Conservation (phyloP, 1,140 invertebrate species). For the Formica exsecta region DNA sequence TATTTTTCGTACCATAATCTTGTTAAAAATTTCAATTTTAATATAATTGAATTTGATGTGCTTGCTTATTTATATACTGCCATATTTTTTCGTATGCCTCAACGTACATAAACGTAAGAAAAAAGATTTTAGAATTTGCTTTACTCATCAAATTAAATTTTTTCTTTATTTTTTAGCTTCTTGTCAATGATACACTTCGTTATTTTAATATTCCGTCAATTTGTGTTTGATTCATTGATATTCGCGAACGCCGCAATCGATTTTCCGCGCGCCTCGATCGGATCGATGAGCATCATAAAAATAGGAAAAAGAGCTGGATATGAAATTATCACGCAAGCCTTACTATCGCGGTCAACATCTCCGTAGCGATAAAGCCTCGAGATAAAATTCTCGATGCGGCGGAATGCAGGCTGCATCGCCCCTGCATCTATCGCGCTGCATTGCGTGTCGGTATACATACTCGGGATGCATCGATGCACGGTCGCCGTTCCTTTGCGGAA, state of each 20-base stretch:
- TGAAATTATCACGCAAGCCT: conserved; percentile 32
- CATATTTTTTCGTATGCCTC: not conserved
- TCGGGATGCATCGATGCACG: conserved; percentile 32
- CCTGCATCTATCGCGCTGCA: conserved; percentile 15
- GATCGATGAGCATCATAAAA: not conserved
- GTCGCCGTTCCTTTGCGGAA: not conserved
- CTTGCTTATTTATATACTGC: not conserved
- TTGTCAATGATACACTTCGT: not conserved
- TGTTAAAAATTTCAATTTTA: not conserved
- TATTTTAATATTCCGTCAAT: conserved; percentile 7
- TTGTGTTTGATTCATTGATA: conserved; percentile 8
- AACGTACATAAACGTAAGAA: not conserved
- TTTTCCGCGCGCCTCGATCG: not conserved
- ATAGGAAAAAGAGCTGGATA: not conserved
- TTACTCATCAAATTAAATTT: not conserved
- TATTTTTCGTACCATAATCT: not conserved
- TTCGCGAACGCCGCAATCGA: not conserved
- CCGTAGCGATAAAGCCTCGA: not conserved
- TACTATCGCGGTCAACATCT: conserved; percentile 42
- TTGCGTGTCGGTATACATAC: conserved; percentile 44
- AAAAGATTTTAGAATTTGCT: not conserved
- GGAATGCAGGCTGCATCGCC: conserved; percentile 8
- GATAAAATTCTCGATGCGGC: conserved; percentile 35
- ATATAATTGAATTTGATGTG: not conserved
- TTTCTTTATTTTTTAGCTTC: not conserved